phyloP scores from a whole-genome alignment of 2,113 vertebrate species.

The Galemys pyrenaicus region DNA sequence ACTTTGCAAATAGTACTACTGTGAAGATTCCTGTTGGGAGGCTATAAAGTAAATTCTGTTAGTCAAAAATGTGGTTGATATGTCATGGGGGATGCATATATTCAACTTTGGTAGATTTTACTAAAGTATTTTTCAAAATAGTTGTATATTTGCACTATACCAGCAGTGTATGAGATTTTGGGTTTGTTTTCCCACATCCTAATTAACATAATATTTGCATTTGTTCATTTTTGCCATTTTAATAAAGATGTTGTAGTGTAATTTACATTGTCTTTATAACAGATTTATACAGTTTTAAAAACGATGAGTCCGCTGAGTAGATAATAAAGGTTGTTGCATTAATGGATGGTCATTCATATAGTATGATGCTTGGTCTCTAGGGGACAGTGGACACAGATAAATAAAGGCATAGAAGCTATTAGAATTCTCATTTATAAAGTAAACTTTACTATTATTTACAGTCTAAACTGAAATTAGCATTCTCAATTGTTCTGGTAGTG shows the following conservation, averaged over 20 bases:
- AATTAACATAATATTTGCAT: too few relatives aligned
- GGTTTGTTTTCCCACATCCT: too few relatives aligned
- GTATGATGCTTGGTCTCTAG: neutral
- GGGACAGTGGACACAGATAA: neutral
- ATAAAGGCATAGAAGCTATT: neutral
- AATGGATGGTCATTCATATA: neutral
- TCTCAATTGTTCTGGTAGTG: neutral
- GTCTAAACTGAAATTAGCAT: neutral
- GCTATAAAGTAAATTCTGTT: neutral
- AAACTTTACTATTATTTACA: neutral
- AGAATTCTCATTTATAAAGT: neutral
- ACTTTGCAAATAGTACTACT: neutral
- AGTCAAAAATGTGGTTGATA: too few relatives aligned
- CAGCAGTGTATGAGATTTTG: neutral
- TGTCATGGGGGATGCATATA: too few relatives aligned
- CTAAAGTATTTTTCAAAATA: neutral
- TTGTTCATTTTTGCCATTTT: neutral
- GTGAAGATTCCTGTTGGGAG: neutral
- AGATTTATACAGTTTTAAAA: neutral
- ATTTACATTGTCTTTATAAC: neutral
- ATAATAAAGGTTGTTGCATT: neutral
- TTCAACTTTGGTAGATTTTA: neutral
- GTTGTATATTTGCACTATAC: neutral
- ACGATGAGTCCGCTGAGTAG: neutral
- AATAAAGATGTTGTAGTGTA: neutral